Base-by-base conservation (phyloP, 2,888 invertebrate species). In the Mylabris sibirica region DNA sequence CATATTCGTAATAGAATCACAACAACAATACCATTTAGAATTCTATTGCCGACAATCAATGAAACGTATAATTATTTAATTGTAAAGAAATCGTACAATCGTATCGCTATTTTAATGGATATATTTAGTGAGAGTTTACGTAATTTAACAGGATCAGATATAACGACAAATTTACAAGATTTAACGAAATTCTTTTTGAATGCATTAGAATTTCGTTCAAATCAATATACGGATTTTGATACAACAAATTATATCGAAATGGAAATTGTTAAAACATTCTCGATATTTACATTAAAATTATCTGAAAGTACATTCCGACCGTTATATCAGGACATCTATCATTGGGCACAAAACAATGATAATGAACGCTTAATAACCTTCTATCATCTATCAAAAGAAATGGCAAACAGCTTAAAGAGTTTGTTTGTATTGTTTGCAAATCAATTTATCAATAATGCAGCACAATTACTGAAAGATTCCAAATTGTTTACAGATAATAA, bases 341-440 rank as follows among this genome's bases (percentile, higher is more conserved):
- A 94, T 79, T 98, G 97, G 97, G 94, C 96, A 0, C 88, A 89
- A 71, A 86, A 87, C 76, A 87, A 88, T 8, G 30, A 30, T 64
- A 89, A 89, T 66, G 90, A 91, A 68, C 86, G 94, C 68, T 86
- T 90, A 12, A 91, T 96, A 63, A 95, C 96, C 0, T 97, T 96
- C 83, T 96, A 94, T 82, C 89, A 91, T 89, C 81, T 96, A 38
- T 93, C 94, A 68, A 89, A 89, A 71, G 90, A 90, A 59, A 90
- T 97, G 63, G 94, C 96, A 0, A 92, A 93, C 65, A 90, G 91
- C 70, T 85, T 98, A 4, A 95, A 96, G 84, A 93, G 95, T 5
- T 85, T 98, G 0, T 98, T 97, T 83, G 92, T 94, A 0, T 85
- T 96, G n/a, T 98, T 97, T 82, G 95, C 96, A 60, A 92, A 92